Evolutionary conservation across 2,888 invertebrate genomes (phyloP).

Genomic region (Syritta pipiens): DNA sequence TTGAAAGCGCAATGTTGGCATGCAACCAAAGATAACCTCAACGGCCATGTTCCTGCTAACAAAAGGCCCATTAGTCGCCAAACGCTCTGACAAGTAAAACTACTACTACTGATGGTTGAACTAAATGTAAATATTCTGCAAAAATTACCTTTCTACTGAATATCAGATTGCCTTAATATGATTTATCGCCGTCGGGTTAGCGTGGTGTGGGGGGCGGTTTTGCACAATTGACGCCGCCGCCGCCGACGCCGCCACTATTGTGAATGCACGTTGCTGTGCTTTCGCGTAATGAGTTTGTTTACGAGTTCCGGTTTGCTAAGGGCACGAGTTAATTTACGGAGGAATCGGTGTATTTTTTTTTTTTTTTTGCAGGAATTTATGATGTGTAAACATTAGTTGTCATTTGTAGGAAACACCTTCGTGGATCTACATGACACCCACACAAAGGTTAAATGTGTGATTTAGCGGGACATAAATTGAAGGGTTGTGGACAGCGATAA

Average conservation of each 20-base stretch:
- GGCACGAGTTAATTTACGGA: slow-evolving; percentile 30
- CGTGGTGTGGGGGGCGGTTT: not conserved
- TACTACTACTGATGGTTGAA: slow-evolving; percentile 17
- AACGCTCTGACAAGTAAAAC: slow-evolving; percentile 15
- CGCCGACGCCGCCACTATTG: not conserved
- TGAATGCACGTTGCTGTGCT: slow-evolving; percentile 17
- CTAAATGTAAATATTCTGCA: not conserved
- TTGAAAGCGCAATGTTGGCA: no score
- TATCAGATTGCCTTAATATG: slow-evolving; percentile 38
- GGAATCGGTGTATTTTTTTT: slow-evolving; percentile 33
- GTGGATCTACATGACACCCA: slow-evolving; percentile 19
- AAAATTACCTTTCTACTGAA: slow-evolving; percentile 20
- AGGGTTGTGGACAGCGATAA: slow-evolving; percentile 21
- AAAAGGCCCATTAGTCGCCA: slow-evolving; percentile 37
- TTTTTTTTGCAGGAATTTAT: slow-evolving; percentile 18
- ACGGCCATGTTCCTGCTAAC: slow-evolving; percentile 7
- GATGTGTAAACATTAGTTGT: slow-evolving; percentile 56
- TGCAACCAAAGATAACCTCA: slow-evolving; percentile 5
- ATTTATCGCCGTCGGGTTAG: slow-evolving; percentile 24
- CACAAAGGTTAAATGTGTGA: slow-evolving; percentile 37
- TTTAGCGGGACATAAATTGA: slow-evolving; percentile 29
- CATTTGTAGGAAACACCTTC: slow-evolving; percentile 28
- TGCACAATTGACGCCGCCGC: not conserved
- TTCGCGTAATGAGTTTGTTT: slow-evolving; percentile 63
- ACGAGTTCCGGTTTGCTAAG: slow-evolving; percentile 29